Base-by-base conservation (phyloP, 2,113 vertebrate species). In the Chamaea fasciata region DNA sequence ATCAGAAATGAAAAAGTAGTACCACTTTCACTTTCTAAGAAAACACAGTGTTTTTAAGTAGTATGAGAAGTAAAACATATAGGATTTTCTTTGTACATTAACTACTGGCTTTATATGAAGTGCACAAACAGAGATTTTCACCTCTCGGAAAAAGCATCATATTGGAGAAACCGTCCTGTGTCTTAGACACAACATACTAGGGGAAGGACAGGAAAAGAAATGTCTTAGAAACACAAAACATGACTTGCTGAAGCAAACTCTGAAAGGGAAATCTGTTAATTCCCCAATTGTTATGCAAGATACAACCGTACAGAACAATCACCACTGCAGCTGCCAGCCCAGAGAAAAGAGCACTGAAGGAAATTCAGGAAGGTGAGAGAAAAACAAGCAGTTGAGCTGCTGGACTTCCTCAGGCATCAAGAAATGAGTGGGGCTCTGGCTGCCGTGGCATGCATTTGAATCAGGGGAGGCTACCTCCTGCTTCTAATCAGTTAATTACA, bases 401-500 rank as follows among this genome's bases (percentile, higher is more conserved):
- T 87, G 62, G 53, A 47, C 60, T 64, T 89, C 17, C 30, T 71
- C 6, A 13, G 52, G 56, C 24, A 53, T 15, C 0, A 0, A 74
- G 35, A 49, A 73, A 57, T 0, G 0, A 95, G 41, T 3, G 1
- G 15, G 53, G 47, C 37, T 79, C 26, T 1, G 3, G 35, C n/a
- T 53, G 70, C 24, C 0, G 0, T 19, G 82, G 49, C 35, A 60
- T 37, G 18, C 31, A 83, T 1, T 13, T 0, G 11, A 68, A 65
- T 47, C 42, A 47, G 74, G 30, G 7, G 26, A 33, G 20, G 15
- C 46, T 47, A 50, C 31, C 30, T 87, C 47, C 56, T 23, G 27
- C 50, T 87, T 87, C 68, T 55, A 86, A 82, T 11, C 35, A 76
- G n/a, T 68, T 84, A 84, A 91, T 92, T 80, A 80, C 59, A 76